Evolutionary conservation across 2,888 invertebrate species (phyloP).

Genomic region (Isoperla grammatica): DNA sequence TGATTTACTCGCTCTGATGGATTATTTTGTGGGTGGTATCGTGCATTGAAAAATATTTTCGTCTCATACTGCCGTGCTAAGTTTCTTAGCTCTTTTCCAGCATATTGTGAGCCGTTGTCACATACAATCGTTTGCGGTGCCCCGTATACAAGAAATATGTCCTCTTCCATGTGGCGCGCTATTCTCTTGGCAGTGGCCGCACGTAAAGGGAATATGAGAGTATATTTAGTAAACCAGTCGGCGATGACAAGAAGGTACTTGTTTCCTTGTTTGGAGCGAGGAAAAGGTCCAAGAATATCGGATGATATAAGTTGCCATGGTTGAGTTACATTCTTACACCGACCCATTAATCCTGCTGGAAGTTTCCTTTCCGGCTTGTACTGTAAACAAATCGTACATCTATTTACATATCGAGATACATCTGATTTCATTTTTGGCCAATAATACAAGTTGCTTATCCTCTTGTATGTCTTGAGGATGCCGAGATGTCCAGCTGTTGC

Average conservation of each 20-base stretch:
- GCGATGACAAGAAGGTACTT: conserved; percentile 34
- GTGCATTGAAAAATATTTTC: conserved; percentile 30
- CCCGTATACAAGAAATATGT: conserved; percentile 31
- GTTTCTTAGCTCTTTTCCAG: too few species aligned
- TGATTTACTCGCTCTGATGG: too few species aligned
- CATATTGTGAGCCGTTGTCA: too few species aligned
- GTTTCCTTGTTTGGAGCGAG: conserved; percentile 2
- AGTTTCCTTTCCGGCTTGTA: conserved; percentile 30
- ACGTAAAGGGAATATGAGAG: conserved; percentile 32
- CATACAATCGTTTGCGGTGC: conserved; percentile 28
- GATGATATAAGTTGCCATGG: conserved; percentile 4
- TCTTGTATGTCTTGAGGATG: conserved; percentile 20
- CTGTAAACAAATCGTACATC: conserved; percentile 30
- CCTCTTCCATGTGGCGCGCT: conserved; percentile 28
- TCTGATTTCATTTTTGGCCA: conserved; percentile 2
- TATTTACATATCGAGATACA: not conserved
- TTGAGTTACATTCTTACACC: not conserved
- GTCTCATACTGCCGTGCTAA: conserved; percentile 27
- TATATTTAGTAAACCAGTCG: conserved; percentile 32
- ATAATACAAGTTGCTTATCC: too few species aligned
- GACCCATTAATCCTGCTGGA: conserved; percentile 22
- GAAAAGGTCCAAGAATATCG: conserved; percentile 6
- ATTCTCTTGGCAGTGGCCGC: conserved; percentile 29
- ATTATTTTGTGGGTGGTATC: too few species aligned
- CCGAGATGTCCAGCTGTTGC: conserved; percentile 35